Evolutionary conservation across 2,888 invertebrate species (phyloP).

Genomic region (Rhagium mordax): DNA sequence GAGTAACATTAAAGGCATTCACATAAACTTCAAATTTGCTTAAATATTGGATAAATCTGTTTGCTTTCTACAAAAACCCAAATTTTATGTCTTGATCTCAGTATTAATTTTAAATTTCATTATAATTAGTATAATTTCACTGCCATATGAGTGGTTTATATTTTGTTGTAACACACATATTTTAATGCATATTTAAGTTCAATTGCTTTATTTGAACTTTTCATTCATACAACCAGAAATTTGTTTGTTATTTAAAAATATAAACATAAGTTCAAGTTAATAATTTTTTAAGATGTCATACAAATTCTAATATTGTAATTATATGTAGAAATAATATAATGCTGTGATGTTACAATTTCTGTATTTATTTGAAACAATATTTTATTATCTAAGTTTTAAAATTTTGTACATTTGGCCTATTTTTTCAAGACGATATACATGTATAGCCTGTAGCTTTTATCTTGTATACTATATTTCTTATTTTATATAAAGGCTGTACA

Average conservation of each 20-base stretch:
- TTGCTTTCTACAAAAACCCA: conserved; percentile 48
- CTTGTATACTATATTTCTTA: conserved; percentile 25
- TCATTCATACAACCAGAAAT: conserved; percentile 3
- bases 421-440: conserved; percentile 38
- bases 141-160: conserved; percentile 61
- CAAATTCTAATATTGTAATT: conserved; percentile 44
- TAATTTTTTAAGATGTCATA: conserved; percentile 35
- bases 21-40: conserved; percentile 20
- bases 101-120: conserved; percentile 65
- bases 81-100: conserved; percentile 65
- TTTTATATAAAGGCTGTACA: conserved; percentile 27
- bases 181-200: conserved; percentile 16
- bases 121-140: conserved; percentile 63
- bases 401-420: conserved; percentile 51
- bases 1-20: conserved; percentile 36
- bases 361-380: conserved; percentile 65
- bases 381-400: conserved; percentile 41
- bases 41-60: conserved; percentile 30
- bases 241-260: conserved; percentile 35
- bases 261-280: conserved; percentile 34
- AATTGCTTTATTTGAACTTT: conserved; percentile 2
- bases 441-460: conserved; percentile 23
- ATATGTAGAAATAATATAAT: conserved; percentile 56
- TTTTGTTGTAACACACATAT: conserved; percentile 37
- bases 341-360: conserved; percentile 67